Evolutionary conservation across 2,797 vertebrate species (phyloP).

Genomic region (Columba guinea): DNA sequence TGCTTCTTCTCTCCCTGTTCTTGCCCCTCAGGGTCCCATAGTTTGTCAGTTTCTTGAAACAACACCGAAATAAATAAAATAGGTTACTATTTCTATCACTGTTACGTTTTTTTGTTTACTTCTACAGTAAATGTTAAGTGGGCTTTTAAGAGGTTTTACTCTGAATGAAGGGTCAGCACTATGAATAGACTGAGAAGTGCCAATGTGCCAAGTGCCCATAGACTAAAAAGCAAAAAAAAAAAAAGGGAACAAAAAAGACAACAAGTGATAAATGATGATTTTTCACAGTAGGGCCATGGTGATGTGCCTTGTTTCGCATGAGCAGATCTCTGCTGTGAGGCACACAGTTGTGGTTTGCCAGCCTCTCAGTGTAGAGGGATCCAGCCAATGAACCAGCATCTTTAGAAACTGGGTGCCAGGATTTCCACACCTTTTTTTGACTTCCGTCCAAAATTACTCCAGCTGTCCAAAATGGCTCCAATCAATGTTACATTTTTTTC

Average conservation of each 20-base stretch:
- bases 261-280: background rate
- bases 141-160: background rate
- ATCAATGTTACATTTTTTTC: background rate
- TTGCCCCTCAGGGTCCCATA: background rate
- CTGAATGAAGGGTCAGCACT: background rate
- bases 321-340: background rate
- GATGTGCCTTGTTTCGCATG: background rate
- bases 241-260: background rate
- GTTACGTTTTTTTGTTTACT: background rate
- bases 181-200: background rate
- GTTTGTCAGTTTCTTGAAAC: background rate
- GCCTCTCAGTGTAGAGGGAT: background rate
- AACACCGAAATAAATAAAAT: background rate
- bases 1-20: background rate
- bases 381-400: background rate
- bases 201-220: background rate
- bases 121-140: background rate
- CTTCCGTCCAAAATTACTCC: background rate
- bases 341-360: background rate
- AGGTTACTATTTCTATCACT: background rate
- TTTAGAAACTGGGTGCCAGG: background rate
- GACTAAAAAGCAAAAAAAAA: background rate
- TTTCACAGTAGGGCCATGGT: background rate
- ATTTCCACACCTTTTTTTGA: background rate
- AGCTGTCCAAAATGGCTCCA: background rate